Conservation (phyloP, 2,888 invertebrate species). For the Ophion slaviceki region DNA sequence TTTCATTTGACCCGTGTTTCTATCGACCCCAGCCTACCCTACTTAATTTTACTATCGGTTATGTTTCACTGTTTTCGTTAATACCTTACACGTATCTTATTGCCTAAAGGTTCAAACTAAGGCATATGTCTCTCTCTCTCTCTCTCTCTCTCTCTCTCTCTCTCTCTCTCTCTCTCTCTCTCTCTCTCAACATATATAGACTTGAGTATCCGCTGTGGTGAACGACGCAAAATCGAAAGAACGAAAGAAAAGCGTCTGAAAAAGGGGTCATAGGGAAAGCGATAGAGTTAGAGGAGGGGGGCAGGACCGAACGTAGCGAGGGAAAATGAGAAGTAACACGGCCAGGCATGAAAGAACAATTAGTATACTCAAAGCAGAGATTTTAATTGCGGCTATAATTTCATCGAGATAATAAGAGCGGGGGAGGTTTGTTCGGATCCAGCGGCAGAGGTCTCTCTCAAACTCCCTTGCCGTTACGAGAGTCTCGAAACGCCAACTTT, state of each 20-base stretch:
- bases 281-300: too few relatives aligned
- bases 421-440: not conserved
- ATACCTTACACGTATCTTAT: too few relatives aligned
- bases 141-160: not conserved
- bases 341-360: conserved; percentile 57
- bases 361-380: conserved; percentile 41
- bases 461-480: not conserved
- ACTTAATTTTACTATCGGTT: too few relatives aligned
- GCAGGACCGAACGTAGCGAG: conserved; percentile 3
- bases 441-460: not conserved
- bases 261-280: too few relatives aligned
- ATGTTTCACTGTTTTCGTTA: too few relatives aligned
- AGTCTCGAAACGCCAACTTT: not conserved
- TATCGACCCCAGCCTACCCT: too few relatives aligned
- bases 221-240: conserved; percentile 47
- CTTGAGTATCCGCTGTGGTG: conserved; percentile 56
- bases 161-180: not conserved
- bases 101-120: too few relatives aligned
- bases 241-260: conserved; percentile 26
- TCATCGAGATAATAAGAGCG: conserved; percentile 46
- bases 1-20: too few relatives aligned
- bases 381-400: conserved; percentile 62
- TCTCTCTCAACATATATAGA: conserved; percentile 35
- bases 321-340: conserved; percentile 60
- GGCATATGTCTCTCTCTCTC: too few relatives aligned